Evolutionary conservation across 2,797 vertebrate genomes (phyloP), one percentile per base, ranked within the genome.

Genomic region (Periophthalmus magnuspinnatus): DNA sequence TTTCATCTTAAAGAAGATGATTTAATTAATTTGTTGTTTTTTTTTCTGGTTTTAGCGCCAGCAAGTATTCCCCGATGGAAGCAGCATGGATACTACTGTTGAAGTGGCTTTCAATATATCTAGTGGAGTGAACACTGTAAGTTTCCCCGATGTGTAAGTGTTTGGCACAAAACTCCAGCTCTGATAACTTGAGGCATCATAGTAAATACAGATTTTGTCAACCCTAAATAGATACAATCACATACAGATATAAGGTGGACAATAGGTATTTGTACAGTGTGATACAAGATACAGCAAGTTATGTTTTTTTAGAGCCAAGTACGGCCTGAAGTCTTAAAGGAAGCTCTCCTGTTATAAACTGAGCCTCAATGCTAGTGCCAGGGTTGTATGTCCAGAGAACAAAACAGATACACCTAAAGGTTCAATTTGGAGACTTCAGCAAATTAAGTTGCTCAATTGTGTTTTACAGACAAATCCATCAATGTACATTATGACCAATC

Each of bases 31-130:
- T n/a, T 33, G 58, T 11, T 28, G n/a, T 1, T 32, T 41, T 65
- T 67, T 63, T 67, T 21, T 4, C 71, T 48, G 63, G 22, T 83
- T 28, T 22, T 68, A 95, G 94, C 67, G 61, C n/a, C 94, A 95
- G 72, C 91, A 89, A 80, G 78, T 82, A 34, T 94, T 91, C 83
- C 70, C 86, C 32, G 92, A 94, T 75, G 93, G 93, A 34, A 92
- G 91, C 45, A 85, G 69, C 69, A 50, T 82, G 62, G 93, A 94
- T 4, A 57, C 81, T 38, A 87, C 65, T 1, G 17, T 95, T 62
- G 72, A 81, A n/a, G 86, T 92, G 54, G 55, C 76, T 33, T 60
- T 95, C 22, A 72, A 36, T 0, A 45, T 65, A 17, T 32, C 75
- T 8, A 7, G 61, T 56, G 73, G 63, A 2, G 91, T 92, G 79